Evolutionary conservation across 37 sponge, comb jelly and placozoan genomes (phyloP).

Genomic region (Chondrilla cf. caribensis): DNA sequence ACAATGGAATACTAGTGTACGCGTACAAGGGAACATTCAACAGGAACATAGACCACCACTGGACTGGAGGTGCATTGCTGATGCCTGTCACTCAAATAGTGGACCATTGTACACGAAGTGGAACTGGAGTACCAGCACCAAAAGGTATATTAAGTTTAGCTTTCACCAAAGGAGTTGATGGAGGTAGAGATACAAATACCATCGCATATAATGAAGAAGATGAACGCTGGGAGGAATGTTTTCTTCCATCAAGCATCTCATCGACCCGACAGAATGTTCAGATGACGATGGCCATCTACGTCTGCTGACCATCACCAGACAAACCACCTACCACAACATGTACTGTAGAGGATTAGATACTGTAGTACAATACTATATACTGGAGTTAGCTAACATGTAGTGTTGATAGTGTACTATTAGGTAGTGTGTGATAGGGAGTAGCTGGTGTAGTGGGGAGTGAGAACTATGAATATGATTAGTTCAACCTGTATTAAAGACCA

Average conservation of each 20-base stretch:
- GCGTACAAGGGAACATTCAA: conserved; percentile 31
- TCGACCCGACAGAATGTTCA: not conserved
- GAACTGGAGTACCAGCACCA: conserved; percentile 12
- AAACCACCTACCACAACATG: not conserved
- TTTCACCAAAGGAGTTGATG: not conserved
- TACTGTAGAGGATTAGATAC: no score
- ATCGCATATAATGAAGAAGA: not conserved
- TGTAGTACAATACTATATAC: no score
- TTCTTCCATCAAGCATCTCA: conserved; percentile 22
- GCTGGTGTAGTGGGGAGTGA: no score
- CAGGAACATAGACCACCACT: conserved; percentile 24
- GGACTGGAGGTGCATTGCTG: conserved; percentile 28
- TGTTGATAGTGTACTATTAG: no score
- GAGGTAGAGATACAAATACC: not conserved
- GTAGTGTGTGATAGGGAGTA: no score
- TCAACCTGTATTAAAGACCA: no score
- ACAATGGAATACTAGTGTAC: conserved; percentile 27
- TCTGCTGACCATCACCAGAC: conserved; percentile 12
- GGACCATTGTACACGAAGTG: conserved; percentile 7
- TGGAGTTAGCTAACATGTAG: no score
- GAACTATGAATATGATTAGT: no score
- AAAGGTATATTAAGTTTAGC: not conserved
- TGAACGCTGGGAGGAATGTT: conserved; percentile 26
- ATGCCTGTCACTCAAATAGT: not conserved
- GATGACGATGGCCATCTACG: conserved; percentile 34